These are phyloP conservation scores for Ciconia stormi DNA, from an alignment of 2,113 vertebrate genomes.

Conservation along the genomic window DNA sequence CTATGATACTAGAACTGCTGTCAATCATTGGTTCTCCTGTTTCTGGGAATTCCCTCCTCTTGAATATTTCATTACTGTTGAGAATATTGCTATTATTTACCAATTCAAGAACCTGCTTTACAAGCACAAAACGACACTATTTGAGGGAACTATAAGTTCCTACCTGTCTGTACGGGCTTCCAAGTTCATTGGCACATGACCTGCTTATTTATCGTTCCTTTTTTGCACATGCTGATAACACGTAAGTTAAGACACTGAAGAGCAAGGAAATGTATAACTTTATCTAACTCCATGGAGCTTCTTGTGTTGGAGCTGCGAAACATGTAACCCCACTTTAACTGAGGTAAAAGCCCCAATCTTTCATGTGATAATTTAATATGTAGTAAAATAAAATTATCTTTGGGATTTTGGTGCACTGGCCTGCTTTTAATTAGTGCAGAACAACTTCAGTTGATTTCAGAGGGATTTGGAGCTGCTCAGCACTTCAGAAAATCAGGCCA, in stretches of 20 bases:
- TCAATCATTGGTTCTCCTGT: not conserved
- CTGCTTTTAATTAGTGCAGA: not conserved
- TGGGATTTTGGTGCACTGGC: not conserved
- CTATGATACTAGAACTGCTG: not conserved
- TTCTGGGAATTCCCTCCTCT: not conserved
- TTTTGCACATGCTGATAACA: not conserved
- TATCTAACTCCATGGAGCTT: not conserved
- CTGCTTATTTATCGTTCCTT: not conserved
- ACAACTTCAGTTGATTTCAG: not conserved
- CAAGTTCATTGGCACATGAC: not conserved
- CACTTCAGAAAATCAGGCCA: not conserved
- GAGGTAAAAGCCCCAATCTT: not conserved
- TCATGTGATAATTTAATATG: not conserved
- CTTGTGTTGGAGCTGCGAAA: not conserved
- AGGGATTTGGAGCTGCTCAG: not conserved
- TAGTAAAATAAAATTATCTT: not conserved
- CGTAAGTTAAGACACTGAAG: not conserved
- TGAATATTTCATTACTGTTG: not conserved
- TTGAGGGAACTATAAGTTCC: not conserved
- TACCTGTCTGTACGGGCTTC: not conserved
- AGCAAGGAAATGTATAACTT: not conserved
- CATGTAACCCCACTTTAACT: not conserved
- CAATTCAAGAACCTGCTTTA: not conserved
- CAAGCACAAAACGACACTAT: not conserved
- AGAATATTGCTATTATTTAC: not conserved